phyloP scores from a whole-genome alignment of 92 coral and sea anemone species.

The Paragorgia papillata region DNA sequence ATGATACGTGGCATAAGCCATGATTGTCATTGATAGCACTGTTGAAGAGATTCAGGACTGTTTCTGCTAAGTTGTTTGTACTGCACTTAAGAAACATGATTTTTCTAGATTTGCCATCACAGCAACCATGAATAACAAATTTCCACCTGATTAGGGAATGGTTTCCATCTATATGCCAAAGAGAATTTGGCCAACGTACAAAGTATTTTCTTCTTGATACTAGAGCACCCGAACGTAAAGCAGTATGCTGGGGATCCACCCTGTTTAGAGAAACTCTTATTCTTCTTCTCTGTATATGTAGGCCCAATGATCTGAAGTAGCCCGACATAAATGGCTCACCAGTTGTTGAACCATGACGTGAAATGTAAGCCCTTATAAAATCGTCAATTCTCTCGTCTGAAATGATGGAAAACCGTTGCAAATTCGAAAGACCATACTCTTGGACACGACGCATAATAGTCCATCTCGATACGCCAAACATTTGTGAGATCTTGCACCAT shows the following conservation, averaged over 20 bases:
- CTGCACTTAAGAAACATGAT: slow-evolving; percentile 26
- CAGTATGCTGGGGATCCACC: slow-evolving; percentile 47
- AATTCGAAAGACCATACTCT: slow-evolving; percentile 48
- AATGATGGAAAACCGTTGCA: slow-evolving; percentile 60
- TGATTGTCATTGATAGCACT: slow-evolving; percentile 19
- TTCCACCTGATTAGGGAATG: slow-evolving; percentile 45
- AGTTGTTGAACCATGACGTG: slow-evolving; percentile 67
- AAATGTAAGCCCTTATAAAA: slow-evolving; percentile 62
- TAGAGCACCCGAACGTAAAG: slow-evolving; percentile 37
- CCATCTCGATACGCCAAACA: slow-evolving; percentile 75
- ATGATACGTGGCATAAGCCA: slow-evolving; percentile 38
- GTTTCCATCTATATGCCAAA: slow-evolving; percentile 46
- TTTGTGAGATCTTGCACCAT: slow-evolving; percentile 61
- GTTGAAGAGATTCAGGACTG: slow-evolving; percentile 2
- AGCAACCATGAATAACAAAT: slow-evolving; percentile 16
- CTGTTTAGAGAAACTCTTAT: slow-evolving; percentile 24
- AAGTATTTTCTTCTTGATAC: slow-evolving; percentile 32
- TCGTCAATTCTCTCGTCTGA: slow-evolving; percentile 60
- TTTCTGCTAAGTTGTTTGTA: slow-evolving; percentile 27
- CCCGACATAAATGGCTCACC: slow-evolving; percentile 68
- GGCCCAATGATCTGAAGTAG: slow-evolving; percentile 49
- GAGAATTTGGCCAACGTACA: slow-evolving; percentile 51
- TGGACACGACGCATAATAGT: slow-evolving; percentile 59
- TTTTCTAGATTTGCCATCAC: slow-evolving; percentile 24
- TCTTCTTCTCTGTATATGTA: slow-evolving; percentile 35